Base-by-base conservation (phyloP, 35 echinoderm and acorn worm genomes). In the Ophioderma brevispina region DNA sequence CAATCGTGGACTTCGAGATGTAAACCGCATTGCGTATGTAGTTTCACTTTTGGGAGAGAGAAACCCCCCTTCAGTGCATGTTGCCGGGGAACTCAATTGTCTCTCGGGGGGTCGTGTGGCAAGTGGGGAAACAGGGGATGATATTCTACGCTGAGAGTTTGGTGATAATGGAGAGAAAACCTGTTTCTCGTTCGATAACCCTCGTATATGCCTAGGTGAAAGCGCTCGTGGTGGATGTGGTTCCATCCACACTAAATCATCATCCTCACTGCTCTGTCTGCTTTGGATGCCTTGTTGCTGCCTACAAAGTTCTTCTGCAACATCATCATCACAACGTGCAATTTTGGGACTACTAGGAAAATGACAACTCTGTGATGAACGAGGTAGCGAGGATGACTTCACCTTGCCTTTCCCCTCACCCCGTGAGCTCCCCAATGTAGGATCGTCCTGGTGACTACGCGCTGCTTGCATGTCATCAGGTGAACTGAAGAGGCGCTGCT, bases 131-230 rank as follows among this genome's bases (percentile, higher is more conserved):
- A 85, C 83, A 10, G 83, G 83, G 35, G 49, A 52, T 18, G 83
- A 63, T 63, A 85, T 85, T 64, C 83, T 52, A 59, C 83, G 83
- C 36, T 52, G 83, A n/a, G 83, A 85, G 19, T 85, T 52, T 13
- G 83, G 83, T 18, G 83, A 85, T 0, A 39, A 59, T 17, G 83
- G 83, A 17, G 83, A 36, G 46, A 85, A 85, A 37, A 85, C 34
- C 37, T 85, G 83, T 35, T 85, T 85, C 83, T 85, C 83, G 36
- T 85, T 85, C 32, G 83, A 85, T 52, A 85, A 64, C 37, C 83
- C 83, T 55, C 83, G 83, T 34, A 63, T 59, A 15, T 64, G 83
- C 43, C 83, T 85, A 15, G 83, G 52, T 19, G 83, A 59, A 19
- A 59, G 83, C 33, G 50, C 31, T 39, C 52, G 63, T 33, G 83